phyloP scores from a whole-genome alignment of 2,113 vertebrate genomes.

The Cephalopterus ornatus region DNA sequence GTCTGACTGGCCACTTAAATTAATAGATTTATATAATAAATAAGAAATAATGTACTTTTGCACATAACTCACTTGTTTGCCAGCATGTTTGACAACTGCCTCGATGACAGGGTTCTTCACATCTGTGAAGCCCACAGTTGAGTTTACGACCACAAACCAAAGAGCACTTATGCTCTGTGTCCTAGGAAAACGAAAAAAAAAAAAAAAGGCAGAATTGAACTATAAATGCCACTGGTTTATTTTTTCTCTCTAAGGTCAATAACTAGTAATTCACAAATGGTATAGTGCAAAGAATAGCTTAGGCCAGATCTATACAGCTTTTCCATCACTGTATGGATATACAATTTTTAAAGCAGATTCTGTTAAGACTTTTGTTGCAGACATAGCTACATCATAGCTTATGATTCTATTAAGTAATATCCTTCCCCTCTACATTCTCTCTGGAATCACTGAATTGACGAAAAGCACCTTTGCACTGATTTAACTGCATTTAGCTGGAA shows the following conservation, averaged over 20 bases:
- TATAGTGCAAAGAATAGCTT: background rate
- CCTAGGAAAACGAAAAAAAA: constrained; percentile 68
- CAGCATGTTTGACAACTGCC: constrained; percentile 96
- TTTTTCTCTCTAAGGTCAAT: background rate
- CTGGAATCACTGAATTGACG: background rate
- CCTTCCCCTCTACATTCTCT: background rate
- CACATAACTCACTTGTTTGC: constrained; percentile 88
- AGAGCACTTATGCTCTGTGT: constrained; percentile 88
- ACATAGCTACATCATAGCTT: background rate
- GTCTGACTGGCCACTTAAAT: background rate
- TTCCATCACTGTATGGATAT: background rate
- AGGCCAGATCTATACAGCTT: background rate
- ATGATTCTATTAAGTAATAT: background rate
- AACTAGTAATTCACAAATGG: background rate
- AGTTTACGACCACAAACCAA: constrained; percentile 95
- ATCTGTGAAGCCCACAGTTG: constrained; percentile 94
- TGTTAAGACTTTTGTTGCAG: background rate
- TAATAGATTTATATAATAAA: background rate
- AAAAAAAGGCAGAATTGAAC: background rate
- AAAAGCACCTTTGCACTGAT: background rate
- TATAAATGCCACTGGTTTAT: background rate
- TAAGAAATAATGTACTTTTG: background rate
- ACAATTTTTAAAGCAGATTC: background rate
- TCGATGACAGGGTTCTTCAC: constrained; percentile 94
- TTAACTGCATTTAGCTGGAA: background rate